Evolutionary conservation across 2,888 invertebrate genomes (phyloP), one percentile per base, ranked within the genome.

Genomic region (Meganola albula): DNA sequence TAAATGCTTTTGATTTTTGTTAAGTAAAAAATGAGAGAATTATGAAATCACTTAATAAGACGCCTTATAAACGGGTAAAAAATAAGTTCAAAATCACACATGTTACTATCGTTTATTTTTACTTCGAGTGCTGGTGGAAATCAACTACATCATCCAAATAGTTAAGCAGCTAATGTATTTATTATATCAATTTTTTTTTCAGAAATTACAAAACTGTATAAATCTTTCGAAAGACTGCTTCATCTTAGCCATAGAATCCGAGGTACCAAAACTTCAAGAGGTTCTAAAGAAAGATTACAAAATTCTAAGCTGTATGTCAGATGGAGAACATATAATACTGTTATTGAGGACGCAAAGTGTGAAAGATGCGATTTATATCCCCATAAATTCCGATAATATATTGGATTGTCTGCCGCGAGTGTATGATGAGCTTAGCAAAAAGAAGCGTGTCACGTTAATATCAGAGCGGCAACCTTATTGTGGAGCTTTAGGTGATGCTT

Each of bases 401-500:
- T 71, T 71, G 24, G 54, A 58, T 24, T 75, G 74, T 73, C 46
- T 71, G 2, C 30, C 58, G 13, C 48, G 52, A 30, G 44, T 71
- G 6, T 48, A 59, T 46, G 46, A 36, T 26, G 67, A 70, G 44
- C 37, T 75, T 31, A 50, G 57, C 23, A 67, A 43, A 33, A 53
- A 59, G 12, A 56, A 58, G 37, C 54, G 50, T 18, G 54, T 74
- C 12, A 44, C 71, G 11, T 42, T 74, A 23, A 56, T 74, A 13
- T 70, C 70, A 2, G 67, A 74, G 26, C 59, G 43, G 31, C 66
- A 68, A 31, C 58, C 61, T 2, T 61, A 62, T 33, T 67, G 66
- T 37, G 74, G 74, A 7, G 51, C 67, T 26, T 41, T 64, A 42
- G 74, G 74, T 74, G 59, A 29, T 16, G 11, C 14, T 16, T 8